Percentiles rank a stretch among this genome's conserved stretches.
phyloP scores from a whole-genome alignment of 2,113 vertebrate genomes.

The Oceanodroma tethys region DNA sequence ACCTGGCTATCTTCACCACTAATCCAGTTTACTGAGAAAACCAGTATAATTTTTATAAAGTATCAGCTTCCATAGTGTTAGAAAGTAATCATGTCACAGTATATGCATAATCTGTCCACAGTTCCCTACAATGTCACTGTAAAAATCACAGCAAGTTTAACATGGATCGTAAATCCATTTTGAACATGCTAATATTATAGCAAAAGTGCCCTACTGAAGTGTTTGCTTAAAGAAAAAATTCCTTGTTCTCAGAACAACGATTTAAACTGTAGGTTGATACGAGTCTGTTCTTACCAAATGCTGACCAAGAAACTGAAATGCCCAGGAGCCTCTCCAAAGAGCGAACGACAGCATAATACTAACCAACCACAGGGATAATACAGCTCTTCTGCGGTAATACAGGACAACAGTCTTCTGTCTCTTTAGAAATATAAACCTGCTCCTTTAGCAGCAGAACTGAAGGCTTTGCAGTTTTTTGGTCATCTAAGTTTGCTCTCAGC shows the following conservation, averaged over 20 bases:
- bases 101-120: neutral
- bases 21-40: neutral
- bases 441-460: neutral
- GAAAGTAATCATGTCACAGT: neutral
- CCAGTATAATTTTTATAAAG: neutral
- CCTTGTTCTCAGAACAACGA: neutral
- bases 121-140: neutral
- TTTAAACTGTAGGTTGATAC: neutral
- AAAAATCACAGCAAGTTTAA: neutral
- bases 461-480: neutral
- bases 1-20: neutral
- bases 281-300: neutral
- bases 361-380: neutral
- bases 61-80: neutral
- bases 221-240: neutral
- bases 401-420: neutral
- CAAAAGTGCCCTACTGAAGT: neutral
- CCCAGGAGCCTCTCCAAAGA: neutral
- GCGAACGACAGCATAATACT: fast-evolving
- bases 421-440: neutral
- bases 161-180: neutral
- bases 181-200: neutral
- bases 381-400: fast-evolving
- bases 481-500: neutral
- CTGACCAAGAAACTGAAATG: neutral